Conservation (phyloP, 2,113 vertebrate genomes). For the Eublepharis macularius region DNA sequence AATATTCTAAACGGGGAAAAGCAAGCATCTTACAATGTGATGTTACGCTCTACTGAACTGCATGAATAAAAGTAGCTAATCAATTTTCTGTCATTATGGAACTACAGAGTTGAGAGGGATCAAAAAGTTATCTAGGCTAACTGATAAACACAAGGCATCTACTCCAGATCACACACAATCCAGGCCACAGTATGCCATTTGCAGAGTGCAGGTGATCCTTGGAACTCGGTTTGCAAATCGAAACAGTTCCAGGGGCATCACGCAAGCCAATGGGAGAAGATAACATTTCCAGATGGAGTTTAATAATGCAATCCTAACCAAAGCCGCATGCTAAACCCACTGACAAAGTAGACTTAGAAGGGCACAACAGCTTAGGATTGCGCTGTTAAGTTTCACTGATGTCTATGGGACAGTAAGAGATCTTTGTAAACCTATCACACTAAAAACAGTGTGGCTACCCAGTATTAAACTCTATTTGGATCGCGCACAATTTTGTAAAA, state of each 20-base stretch:
- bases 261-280: neutral
- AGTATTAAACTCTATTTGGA: neutral
- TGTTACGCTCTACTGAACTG: slow-evolving; percentile 50
- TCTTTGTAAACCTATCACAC: neutral
- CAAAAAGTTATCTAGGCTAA: neutral
- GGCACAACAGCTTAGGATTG: no score
- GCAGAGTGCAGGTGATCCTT: neutral
- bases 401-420: neutral
- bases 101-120: neutral
- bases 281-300: neutral
- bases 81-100: slow-evolving; percentile 10
- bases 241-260: neutral
- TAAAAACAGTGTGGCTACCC: neutral
- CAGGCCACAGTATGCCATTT: neutral
- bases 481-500: slow-evolving; percentile 20
- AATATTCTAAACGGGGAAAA: slow-evolving; percentile 60
- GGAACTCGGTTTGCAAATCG: neutral
- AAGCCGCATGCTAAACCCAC: no score
- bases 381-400: neutral
- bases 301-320: neutral
- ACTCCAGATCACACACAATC: no score
- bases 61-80: slow-evolving; percentile 38
- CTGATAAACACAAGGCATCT: neutral
- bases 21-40: slow-evolving; percentile 43
- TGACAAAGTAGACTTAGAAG: no score